These are phyloP conservation scores for Platysternon megacephalum DNA, from an alignment of 2,113 vertebrate genomes.

Conservation along the genomic window DNA sequence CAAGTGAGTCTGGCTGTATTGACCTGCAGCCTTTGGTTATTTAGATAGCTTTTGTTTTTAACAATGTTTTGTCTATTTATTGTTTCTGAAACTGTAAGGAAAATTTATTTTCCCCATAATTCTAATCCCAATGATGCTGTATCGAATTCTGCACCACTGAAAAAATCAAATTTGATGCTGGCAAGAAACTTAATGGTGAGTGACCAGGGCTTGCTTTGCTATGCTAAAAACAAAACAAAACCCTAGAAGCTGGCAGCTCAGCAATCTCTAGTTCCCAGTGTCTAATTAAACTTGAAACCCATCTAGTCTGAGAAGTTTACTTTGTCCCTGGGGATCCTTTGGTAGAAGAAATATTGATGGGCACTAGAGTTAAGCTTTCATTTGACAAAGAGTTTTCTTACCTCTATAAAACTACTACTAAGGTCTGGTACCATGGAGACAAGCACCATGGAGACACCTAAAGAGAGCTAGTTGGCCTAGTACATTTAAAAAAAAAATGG, in stretches of 20 bases:
- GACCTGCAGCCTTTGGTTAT: slow-evolving; percentile 33
- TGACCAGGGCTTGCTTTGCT: slow-evolving; percentile 1
- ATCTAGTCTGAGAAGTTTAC: not conserved
- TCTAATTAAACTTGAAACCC: not conserved
- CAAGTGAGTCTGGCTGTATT: slow-evolving; percentile 21
- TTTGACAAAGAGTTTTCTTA: not conserved
- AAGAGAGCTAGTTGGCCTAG: not conserved
- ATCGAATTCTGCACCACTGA: slow-evolving; percentile 11
- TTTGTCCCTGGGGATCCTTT: not conserved
- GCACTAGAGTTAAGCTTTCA: not conserved
- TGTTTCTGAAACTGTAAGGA: slow-evolving; percentile 36
- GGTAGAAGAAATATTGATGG: not conserved
- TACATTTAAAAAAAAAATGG: not conserved
- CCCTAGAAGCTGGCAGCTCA: not conserved
- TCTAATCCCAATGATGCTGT: not conserved
- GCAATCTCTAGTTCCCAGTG: not conserved
- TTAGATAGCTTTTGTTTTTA: slow-evolving; percentile 52
- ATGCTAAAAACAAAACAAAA: not conserved
- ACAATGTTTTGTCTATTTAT: slow-evolving; percentile 37
- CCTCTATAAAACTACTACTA: not conserved
- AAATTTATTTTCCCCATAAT: not conserved
- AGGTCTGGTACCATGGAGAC: not conserved
- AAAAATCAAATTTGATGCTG: not conserved
- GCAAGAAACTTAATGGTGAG: not conserved
- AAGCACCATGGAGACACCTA: not conserved